Conservation (phyloP, 2,888 invertebrate genomes). For the Apodemia zela region DNA sequence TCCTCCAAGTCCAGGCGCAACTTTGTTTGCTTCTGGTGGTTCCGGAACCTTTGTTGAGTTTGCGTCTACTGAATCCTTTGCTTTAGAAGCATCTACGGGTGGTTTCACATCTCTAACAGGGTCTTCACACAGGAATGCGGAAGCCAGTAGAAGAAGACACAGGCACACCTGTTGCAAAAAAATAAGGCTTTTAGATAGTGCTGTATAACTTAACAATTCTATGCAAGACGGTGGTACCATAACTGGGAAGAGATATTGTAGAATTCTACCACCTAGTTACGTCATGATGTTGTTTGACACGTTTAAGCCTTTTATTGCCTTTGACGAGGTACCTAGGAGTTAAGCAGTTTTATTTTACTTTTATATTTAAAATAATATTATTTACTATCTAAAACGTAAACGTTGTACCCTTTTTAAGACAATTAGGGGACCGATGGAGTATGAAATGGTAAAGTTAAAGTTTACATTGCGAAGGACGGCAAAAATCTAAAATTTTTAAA, state of each 20-base stretch:
- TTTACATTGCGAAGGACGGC: too few relatives aligned
- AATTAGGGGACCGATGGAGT: too few relatives aligned
- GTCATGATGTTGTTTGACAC: too few relatives aligned
- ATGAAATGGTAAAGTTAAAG: too few relatives aligned
- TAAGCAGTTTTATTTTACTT: too few relatives aligned
- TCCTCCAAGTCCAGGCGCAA: not conserved
- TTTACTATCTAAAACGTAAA: too few relatives aligned
- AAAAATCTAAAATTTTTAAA: too few relatives aligned
- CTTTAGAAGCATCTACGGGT: not conserved
- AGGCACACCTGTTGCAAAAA: slow-evolving; percentile 4
- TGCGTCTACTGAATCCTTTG: not conserved
- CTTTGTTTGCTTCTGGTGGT: slow-evolving; percentile 8
- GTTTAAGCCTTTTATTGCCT: too few relatives aligned
- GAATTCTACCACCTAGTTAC: too few relatives aligned
- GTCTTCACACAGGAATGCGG: not conserved
- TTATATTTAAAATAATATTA: too few relatives aligned
- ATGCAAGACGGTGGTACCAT: not conserved
- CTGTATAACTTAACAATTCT: not conserved
- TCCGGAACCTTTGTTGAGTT: slow-evolving; percentile 1
- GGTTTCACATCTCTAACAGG: not conserved
- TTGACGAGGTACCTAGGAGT: too few relatives aligned
- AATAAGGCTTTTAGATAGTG: not conserved
- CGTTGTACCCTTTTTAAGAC: too few relatives aligned
- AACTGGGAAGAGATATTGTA: not conserved
- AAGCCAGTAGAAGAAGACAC: not conserved